A percentile compares a stretch with the other conserved stretches of the same genome.
These are phyloP conservation scores for Catharus fuscescens DNA, from an alignment of 2,113 vertebrate genomes.

Conservation along the genomic window DNA sequence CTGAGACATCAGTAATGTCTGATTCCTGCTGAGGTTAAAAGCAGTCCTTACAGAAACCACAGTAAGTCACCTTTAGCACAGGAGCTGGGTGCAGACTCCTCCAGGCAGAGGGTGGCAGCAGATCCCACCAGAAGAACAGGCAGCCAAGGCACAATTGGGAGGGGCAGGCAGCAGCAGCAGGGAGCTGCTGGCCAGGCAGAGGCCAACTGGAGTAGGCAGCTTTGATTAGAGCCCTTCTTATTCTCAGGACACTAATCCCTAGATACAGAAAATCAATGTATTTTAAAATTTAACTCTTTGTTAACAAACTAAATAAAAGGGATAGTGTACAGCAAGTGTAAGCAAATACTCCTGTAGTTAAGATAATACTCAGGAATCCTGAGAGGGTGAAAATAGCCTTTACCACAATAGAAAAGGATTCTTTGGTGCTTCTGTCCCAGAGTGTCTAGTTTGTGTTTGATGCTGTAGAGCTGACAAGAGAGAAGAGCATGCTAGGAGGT, in stretches of 20 bases:
- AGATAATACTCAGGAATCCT: neutral
- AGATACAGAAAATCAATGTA: neutral
- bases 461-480: neutral
- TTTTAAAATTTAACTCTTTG: conserved; percentile 27
- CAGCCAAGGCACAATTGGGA: neutral
- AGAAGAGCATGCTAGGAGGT: neutral
- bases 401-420: neutral
- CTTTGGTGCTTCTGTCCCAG: neutral
- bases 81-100: conserved; percentile 1
- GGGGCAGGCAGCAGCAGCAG: neutral
- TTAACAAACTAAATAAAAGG: neutral
- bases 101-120: conserved; percentile 53
- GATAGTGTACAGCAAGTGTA: neutral
- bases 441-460: neutral
- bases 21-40: neutral
- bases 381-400: neutral
- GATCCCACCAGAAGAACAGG: neutral
- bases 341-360: neutral
- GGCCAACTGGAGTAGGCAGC: neutral
- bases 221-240: conserved; percentile 30
- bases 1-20: neutral
- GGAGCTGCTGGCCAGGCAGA: neutral
- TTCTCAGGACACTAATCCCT: neutral
- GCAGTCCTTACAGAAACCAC: neutral
- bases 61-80: neutral